phyloP scores from a whole-genome alignment of 2,888 invertebrate genomes.

The Scotopteryx bipunctaria region DNA sequence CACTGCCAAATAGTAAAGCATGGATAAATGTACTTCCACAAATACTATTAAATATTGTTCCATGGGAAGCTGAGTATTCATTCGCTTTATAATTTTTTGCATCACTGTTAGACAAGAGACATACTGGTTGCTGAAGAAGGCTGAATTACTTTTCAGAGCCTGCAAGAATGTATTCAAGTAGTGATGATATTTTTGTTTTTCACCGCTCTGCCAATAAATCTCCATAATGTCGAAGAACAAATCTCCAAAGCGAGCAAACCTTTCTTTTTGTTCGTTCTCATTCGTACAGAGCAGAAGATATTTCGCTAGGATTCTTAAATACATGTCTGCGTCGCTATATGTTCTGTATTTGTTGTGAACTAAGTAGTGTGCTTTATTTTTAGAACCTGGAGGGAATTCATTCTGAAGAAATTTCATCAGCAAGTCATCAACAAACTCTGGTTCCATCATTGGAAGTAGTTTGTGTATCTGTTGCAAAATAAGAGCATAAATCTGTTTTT shows the following conservation, averaged over 20 bases:
- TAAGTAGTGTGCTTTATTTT: neutral
- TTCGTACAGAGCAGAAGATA: constrained; percentile 2
- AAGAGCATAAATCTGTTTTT: neutral
- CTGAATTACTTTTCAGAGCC: constrained; percentile 3
- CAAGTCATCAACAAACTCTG: neutral
- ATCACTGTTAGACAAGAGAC: neutral
- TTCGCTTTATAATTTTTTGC: neutral
- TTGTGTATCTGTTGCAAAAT: constrained; percentile 1
- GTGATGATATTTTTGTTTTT: neutral
- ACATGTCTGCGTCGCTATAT: constrained; percentile 1
- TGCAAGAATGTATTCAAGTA: neutral
- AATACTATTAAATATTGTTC: neutral
- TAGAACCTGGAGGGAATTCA: neutral
- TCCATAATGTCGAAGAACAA: neutral
- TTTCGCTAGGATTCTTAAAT: constrained; percentile 2
- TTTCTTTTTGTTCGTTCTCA: constrained; percentile 1
- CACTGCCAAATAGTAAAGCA: constrained; percentile 1
- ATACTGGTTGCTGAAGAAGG: constrained; percentile 3
- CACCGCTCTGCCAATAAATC: neutral
- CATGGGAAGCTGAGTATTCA: neutral
- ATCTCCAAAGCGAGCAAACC: constrained; percentile 1
- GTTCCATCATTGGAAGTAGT: constrained; percentile 3
- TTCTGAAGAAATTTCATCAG: neutral
- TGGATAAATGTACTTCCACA: neutral
- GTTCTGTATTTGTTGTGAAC: neutral